Conservation (phyloP, 2,113 vertebrate species). For the Pelecanoides urinatrix region DNA sequence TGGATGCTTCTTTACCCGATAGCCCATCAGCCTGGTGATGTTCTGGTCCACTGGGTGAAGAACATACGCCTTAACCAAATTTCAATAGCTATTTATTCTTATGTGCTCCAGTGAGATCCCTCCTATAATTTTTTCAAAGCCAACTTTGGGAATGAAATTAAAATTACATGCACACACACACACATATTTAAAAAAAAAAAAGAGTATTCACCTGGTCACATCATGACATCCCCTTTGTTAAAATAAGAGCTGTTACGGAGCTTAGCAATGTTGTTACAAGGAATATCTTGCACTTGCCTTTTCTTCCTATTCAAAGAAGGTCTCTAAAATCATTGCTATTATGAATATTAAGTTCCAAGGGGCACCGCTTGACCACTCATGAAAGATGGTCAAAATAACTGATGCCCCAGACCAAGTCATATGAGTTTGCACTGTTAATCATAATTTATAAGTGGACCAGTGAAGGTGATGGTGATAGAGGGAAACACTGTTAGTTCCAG, state of each 20-base stretch:
- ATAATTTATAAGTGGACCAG: background rate
- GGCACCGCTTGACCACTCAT: background rate
- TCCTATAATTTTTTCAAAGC: background rate
- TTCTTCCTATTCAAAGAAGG: background rate
- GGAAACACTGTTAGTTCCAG: background rate
- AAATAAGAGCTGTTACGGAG: background rate
- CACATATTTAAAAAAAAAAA: too few relatives aligned
- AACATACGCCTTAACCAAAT: constrained; percentile 8
- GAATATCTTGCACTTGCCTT: background rate
- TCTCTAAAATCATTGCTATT: background rate
- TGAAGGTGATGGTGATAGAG: background rate
- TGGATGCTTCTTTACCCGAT: background rate
- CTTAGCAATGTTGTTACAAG: background rate
- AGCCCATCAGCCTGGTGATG: background rate
- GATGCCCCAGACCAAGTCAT: background rate
- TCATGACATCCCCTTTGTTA: background rate
- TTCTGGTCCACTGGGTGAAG: constrained; percentile 23
- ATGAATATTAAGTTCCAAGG: background rate
- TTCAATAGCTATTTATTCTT: background rate
- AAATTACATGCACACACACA: background rate
- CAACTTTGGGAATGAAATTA: background rate
- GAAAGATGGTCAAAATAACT: background rate
- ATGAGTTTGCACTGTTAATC: background rate
- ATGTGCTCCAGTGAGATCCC: background rate
- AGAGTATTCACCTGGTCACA: background rate